Conservation (phyloP, 2,797 vertebrate species). For the Discoglossus pictus region DNA sequence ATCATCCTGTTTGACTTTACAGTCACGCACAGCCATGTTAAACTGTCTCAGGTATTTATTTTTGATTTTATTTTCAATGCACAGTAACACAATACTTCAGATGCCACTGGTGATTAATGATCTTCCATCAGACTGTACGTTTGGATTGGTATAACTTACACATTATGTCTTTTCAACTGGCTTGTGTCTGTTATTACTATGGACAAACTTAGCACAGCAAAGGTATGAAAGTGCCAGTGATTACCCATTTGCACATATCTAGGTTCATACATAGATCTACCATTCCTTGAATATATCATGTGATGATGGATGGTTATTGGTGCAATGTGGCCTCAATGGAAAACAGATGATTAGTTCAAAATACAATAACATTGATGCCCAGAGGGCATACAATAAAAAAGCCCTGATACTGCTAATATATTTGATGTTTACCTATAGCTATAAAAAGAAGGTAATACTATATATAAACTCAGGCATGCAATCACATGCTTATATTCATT, state of each 20-base stretch:
- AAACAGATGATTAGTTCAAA: too few species aligned
- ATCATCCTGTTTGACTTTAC: constrained; percentile 22
- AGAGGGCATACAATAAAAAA: too few species aligned
- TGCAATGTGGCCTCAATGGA: neutral
- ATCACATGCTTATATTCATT: too few species aligned
- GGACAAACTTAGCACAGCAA: constrained; percentile 31
- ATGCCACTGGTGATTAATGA: constrained; percentile 19
- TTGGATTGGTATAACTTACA: constrained; percentile 18
- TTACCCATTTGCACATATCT: constrained; percentile 17
- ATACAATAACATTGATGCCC: too few species aligned
- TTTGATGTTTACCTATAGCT: too few species aligned
- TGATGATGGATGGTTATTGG: constrained; percentile 14
- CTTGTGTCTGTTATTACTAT: constrained; percentile 29
- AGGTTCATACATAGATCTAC: neutral
- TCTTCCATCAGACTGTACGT: constrained; percentile 20
- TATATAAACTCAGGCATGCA: too few species aligned
- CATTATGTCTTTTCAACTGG: constrained; percentile 13
- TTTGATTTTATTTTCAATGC: constrained; percentile 29
- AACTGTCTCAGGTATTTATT: constrained; percentile 17
- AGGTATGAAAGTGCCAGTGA: neutral
- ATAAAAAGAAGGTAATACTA: too few species aligned
- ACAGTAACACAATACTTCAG: constrained; percentile 28
- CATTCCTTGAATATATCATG: constrained; percentile 7
- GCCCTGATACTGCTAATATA: too few species aligned
- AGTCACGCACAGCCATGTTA: constrained; percentile 22